Evolutionary conservation across 1,140 invertebrate species (phyloP).

Genomic region (Zaprionus tsacasi): DNA sequence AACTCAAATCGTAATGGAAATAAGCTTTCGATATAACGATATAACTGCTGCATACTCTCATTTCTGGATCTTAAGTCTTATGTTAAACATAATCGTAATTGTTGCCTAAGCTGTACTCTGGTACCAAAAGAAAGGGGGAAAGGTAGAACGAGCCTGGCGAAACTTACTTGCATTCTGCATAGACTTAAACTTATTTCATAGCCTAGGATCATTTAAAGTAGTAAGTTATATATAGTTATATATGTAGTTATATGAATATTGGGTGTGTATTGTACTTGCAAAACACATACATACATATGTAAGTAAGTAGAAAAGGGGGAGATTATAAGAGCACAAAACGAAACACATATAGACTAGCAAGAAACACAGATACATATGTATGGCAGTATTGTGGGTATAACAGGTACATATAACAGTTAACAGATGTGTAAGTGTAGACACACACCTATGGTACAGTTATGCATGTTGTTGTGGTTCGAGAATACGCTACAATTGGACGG

Average conservation of each 20-base stretch:
- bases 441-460: constrained; percentile 26
- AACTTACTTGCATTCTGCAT: constrained; percentile 3
- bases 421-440: neutral
- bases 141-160: constrained; percentile 11
- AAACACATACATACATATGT: constrained; percentile 46
- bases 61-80: neutral
- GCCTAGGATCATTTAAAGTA: constrained; percentile 27
- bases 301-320: constrained; percentile 28
- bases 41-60: constrained; percentile 28
- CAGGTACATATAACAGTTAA: neutral
- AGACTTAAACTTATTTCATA: constrained; percentile 42
- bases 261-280: constrained; percentile 35
- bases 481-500: constrained; percentile 32
- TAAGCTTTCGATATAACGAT: constrained; percentile 17
- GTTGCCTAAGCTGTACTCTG: constrained; percentile 5
- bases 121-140: neutral
- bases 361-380: constrained; percentile 21
- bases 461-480: constrained; percentile 38
- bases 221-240: constrained; percentile 9
- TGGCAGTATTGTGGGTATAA: constrained; percentile 13
- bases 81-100: neutral
- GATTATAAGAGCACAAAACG: constrained; percentile 20
- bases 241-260: constrained; percentile 4
- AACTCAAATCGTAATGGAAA: constrained; percentile 47
- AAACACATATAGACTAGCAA: constrained; percentile 36